Evolutionary conservation across 2,888 invertebrate species (phyloP).

Genomic region (Torymus aiolomorphi): DNA sequence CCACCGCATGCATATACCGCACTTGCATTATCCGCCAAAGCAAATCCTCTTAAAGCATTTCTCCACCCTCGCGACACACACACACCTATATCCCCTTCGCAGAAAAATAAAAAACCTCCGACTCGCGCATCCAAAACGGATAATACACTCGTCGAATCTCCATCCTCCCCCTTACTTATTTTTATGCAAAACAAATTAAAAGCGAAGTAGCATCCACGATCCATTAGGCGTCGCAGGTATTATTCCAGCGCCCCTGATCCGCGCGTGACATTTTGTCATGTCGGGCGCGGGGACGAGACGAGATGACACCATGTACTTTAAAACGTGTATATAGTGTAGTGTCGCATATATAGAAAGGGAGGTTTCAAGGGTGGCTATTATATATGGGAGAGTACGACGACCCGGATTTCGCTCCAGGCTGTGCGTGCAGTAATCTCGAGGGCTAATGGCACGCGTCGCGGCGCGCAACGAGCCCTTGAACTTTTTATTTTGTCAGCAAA

Average conservation of each 20-base stretch:
- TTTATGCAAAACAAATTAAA: constrained; percentile 50
- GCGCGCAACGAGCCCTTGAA: neutral
- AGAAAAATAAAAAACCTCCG: neutral
- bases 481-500: too few relatives aligned
- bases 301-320: too few relatives aligned
- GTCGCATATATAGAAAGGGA: too few relatives aligned
- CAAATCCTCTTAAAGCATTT: constrained; percentile 48
- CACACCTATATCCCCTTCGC: neutral
- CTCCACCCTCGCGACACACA: neutral
- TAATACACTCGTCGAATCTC: neutral
- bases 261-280: too few relatives aligned
- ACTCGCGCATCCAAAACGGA: neutral
- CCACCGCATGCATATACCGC: neutral
- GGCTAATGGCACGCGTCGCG: neutral
- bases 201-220: neutral
- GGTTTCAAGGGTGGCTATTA: too few relatives aligned
- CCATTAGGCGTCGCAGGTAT: constrained; percentile 47
- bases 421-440: neutral
- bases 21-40: constrained; percentile 17
- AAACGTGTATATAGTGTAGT: too few relatives aligned
- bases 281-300: too few relatives aligned
- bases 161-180: constrained; percentile 10
- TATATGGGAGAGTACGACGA: too few relatives aligned
- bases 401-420: neutral
- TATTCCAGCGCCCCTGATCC: constrained; percentile 47